Conservation (phyloP, 2,797 vertebrate genomes). For the Melanotaenia boesemani region DNA sequence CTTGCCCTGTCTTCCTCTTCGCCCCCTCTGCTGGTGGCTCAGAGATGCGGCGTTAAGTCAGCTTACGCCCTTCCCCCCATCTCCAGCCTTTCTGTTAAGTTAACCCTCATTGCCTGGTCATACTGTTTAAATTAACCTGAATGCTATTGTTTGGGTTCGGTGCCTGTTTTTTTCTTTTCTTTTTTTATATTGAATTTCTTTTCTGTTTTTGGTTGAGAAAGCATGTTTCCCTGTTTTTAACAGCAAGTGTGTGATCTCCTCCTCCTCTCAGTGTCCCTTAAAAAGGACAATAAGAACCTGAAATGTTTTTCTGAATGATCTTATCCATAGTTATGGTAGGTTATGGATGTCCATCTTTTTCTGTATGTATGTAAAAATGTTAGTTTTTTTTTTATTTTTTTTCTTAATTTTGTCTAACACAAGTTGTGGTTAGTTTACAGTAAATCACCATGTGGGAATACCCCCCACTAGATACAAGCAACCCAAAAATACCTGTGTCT, state of each 20-base stretch:
- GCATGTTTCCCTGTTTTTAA: slow-evolving; percentile 65
- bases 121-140: slow-evolving; percentile 71
- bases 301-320: slow-evolving; percentile 40
- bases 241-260: slow-evolving; percentile 40
- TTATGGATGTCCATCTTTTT: slow-evolving; percentile 55
- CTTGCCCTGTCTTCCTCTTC: slow-evolving; percentile 87
- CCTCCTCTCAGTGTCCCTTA: slow-evolving; percentile 41
- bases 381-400: slow-evolving; percentile 25
- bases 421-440: slow-evolving; percentile 69
- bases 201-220: slow-evolving; percentile 50
- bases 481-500: slow-evolving; percentile 48
- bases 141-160: slow-evolving; percentile 74
- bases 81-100: slow-evolving; percentile 75
- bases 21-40: slow-evolving; percentile 63
- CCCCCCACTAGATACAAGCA: slow-evolving; percentile 41
- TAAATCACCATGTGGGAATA: slow-evolving; percentile 44
- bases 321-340: slow-evolving; percentile 40
- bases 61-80: slow-evolving; percentile 36
- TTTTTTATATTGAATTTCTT: slow-evolving; percentile 32
- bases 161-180: slow-evolving; percentile 68
- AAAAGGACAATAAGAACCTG: slow-evolving; percentile 35
- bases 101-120: slow-evolving; percentile 78
- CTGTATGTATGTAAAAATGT: slow-evolving; percentile 45
- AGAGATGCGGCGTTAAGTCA: slow-evolving; percentile 31
- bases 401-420: slow-evolving; percentile 55